Evolutionary conservation across 2,888 invertebrate species (phyloP).

Genomic region (Xylota segnis): DNA sequence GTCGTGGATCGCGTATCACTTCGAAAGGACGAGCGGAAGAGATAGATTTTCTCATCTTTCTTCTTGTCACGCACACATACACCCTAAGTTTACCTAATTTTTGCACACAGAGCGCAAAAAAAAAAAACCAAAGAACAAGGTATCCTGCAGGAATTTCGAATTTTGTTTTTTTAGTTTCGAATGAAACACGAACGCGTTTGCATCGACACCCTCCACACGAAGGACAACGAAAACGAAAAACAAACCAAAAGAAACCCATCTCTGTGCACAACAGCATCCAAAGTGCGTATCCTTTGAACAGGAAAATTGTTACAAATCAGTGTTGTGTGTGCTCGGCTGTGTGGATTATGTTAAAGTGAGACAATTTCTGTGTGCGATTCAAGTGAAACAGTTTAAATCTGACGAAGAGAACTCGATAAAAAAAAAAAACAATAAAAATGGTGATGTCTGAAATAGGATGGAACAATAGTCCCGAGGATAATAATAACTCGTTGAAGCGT

Average conservation of each 20-base stretch:
- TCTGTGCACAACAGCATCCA: constrained; percentile 14
- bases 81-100: constrained; percentile 58
- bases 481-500: constrained; percentile 83
- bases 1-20: constrained; percentile 58
- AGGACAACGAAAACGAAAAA: constrained; percentile 43
- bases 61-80: constrained; percentile 60
- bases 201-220: constrained; percentile 77
- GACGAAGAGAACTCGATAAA: constrained; percentile 58
- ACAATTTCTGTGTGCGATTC: constrained; percentile 30
- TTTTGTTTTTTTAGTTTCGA: constrained; percentile 82
- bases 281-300: constrained; percentile 49
- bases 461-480: constrained; percentile 84
- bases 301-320: constrained; percentile 2
- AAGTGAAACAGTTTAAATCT: constrained; percentile 47
- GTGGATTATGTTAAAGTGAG: constrained; percentile 25
- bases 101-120: constrained; percentile 48
- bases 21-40: constrained; percentile 50
- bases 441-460: constrained; percentile 85
- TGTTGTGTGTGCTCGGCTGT: too few species aligned
- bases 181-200: constrained; percentile 83
- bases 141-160: constrained; percentile 78
- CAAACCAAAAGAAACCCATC: constrained; percentile 28
- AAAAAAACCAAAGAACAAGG: constrained; percentile 57
- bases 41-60: constrained; percentile 46
- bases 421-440: constrained; percentile 81